Evolutionary conservation across 2,888 invertebrate species (phyloP).

Genomic region (Trachelus stipa): DNA sequence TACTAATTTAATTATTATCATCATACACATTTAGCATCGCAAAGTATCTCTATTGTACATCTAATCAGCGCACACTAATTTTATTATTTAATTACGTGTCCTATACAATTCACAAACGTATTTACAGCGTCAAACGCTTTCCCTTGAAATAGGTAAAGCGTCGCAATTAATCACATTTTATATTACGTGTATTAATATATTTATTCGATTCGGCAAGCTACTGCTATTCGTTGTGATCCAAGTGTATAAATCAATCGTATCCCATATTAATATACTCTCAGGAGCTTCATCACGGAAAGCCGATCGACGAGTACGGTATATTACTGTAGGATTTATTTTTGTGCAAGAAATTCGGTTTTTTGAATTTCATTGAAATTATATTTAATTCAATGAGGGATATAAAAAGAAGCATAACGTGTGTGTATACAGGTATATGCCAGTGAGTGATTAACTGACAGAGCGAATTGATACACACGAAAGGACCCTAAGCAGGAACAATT

Average conservation of each 20-base stretch:
- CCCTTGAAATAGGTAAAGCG: background rate
- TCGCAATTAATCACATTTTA: background rate
- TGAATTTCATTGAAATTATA: background rate
- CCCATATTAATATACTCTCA: background rate
- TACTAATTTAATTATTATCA: conserved; percentile 10
- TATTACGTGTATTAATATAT: background rate
- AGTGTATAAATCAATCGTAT: background rate
- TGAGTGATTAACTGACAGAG: background rate
- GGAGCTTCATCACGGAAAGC: background rate
- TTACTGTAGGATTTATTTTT: background rate
- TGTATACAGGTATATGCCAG: background rate
- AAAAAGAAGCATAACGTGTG: background rate
- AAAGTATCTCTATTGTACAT: conserved; percentile 10
- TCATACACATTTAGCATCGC: conserved; percentile 21
- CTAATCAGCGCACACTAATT: conserved; percentile 1
- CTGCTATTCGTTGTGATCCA: conserved; percentile 1
- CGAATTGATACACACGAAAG: background rate
- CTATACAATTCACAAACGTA: conserved; percentile 15
- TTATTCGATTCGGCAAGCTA: conserved; percentile 2
- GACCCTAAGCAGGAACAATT: conserved; percentile 6
- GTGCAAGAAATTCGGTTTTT: conserved; percentile 2
- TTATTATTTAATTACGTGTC: background rate
- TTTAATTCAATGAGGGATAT: background rate
- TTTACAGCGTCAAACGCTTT: conserved; percentile 3
- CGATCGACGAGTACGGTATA: background rate